Base-by-base conservation (phyloP, 2,888 invertebrate genomes). In the Caenorhabditis parvicauda region DNA sequence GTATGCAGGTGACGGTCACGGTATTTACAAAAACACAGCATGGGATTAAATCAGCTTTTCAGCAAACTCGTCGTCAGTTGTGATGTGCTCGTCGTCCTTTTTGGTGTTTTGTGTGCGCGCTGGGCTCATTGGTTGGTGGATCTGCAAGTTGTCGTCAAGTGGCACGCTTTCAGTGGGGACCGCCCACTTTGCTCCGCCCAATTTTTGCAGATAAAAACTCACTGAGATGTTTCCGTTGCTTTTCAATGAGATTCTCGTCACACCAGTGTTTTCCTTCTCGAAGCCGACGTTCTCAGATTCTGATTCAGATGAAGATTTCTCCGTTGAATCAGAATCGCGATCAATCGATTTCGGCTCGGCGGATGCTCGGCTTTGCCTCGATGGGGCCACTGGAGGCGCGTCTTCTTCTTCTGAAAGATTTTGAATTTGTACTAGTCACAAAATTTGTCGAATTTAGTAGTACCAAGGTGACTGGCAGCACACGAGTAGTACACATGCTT, bases 51-150 rank as follows among this genome's bases (percentile, higher is more conserved):
- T 62, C 6, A 62, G 54, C 28, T 62, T 62, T 21, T 62, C 62
- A 6, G 62, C 57, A 35, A 62, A 62, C 19, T 62, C 62, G 49
- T 62, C 62, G 37, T 62, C 62, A 5, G 62, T 62, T 24, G 58
- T 43, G 32, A 51, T 50, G 39, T 62, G 45, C 7, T 58, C 53
- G 25, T 57, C 62, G 3, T 54, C 32, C n/a, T 62, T 54, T 47
- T 58, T 25, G 9, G 51, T 54, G 21, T 54, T 54, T n/a, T n/a
- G n/a, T n/a, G n/a, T n/a, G 14, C 62, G 50, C 0, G 58, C 62
- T 32, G 57, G 58, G 24, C 62, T 55, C 24, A 35, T 47, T 21
- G 62, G 62, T 24, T 54, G 54, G 39, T 62, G 62, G 37, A 62
- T 62, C 58, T 62, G 51, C 24, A 60, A 54, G 38, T n/a, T 6